These are phyloP conservation scores for Chironomus riparius DNA, from an alignment of 2,888 invertebrate species.

Conservation along the genomic window DNA sequence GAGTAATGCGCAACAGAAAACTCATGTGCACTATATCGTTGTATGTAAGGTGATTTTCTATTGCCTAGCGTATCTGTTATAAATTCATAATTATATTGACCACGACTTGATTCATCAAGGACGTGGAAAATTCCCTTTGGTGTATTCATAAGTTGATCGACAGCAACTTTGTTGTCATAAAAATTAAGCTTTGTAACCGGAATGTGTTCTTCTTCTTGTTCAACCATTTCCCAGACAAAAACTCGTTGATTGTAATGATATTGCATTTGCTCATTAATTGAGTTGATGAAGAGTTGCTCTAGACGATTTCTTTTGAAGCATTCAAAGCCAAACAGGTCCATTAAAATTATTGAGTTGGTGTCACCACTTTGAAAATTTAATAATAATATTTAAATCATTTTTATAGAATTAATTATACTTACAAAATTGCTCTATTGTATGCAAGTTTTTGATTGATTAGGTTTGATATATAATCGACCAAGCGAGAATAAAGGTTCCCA, in stretches of 20 bases:
- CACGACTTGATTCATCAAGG: conserved; percentile 78
- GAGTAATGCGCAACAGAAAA: conserved; percentile 86
- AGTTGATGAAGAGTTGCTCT: conserved; percentile 82
- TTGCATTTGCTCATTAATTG: conserved; percentile 86
- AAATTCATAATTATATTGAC: conserved; percentile 58
- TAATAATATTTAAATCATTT: conserved; percentile 16
- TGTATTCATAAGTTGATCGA: conserved; percentile 79
- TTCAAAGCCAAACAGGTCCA: conserved; percentile 90
- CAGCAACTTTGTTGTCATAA: conserved; percentile 78
- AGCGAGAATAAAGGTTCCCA: conserved; percentile 69
- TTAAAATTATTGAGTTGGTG: conserved; percentile 65
- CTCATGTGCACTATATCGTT: conserved; percentile 48
- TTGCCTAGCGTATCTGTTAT: conserved; percentile 53
- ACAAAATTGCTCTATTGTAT: conserved; percentile 79
- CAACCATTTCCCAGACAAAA: conserved; percentile 83
- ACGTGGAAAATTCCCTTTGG: conserved; percentile 74
- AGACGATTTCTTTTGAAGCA: conserved; percentile 77
- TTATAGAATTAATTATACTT: conserved; percentile 42
- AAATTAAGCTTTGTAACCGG: conserved; percentile 62
- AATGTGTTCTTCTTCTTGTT: conserved; percentile 68
- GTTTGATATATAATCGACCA: conserved; percentile 85
- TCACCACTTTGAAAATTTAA: conserved; percentile 70
- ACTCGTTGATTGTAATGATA: conserved; percentile 86
- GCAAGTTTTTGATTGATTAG: conserved; percentile 75
- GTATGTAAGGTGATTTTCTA: conserved; percentile 35